These are phyloP conservation scores for Xiphias gladius DNA, from an alignment of 2,113 vertebrate species.

Conservation along the genomic window DNA sequence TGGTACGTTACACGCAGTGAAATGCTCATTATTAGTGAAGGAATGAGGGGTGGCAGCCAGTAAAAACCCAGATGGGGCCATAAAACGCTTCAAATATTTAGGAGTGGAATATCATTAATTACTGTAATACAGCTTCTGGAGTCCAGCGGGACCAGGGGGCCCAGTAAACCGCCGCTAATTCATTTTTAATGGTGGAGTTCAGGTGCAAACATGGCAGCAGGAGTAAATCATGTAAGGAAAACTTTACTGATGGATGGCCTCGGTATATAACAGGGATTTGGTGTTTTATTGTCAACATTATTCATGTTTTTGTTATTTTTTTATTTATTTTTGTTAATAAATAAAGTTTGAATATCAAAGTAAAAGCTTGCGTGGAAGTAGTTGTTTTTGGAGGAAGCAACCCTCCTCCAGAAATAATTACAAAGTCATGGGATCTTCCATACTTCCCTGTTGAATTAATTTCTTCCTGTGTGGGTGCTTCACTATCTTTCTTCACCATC, in stretches of 20 bases:
- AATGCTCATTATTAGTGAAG: constrained; percentile 41
- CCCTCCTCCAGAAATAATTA: constrained; percentile 1
- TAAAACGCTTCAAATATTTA: constrained; percentile 62
- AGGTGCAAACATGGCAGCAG: constrained; percentile 60
- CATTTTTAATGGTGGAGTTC: constrained; percentile 65
- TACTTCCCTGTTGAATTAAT: background rate
- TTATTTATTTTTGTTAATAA: background rate
- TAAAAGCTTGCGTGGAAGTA: background rate
- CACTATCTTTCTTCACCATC: background rate
- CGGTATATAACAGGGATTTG: constrained; percentile 1
- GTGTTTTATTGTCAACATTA: constrained; percentile 38
- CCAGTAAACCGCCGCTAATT: constrained; percentile 54
- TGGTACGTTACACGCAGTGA: constrained; percentile 14
- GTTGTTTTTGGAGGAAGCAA: constrained; percentile 8
- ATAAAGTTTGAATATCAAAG: background rate
- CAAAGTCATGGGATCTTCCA: background rate
- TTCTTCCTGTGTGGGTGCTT: background rate
- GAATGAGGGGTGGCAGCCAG: constrained; percentile 23
- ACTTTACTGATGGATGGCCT: constrained; percentile 35
- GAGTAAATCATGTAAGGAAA: constrained; percentile 58
- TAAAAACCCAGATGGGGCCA: constrained; percentile 31
- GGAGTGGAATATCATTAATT: constrained; percentile 66
- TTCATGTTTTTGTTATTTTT: constrained; percentile 3
- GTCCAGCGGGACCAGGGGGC: constrained; percentile 24
- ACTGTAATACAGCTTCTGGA: constrained; percentile 37